phyloP scores from a whole-genome alignment of 2,888 invertebrate species.

The Aspidiotus rigidus region DNA sequence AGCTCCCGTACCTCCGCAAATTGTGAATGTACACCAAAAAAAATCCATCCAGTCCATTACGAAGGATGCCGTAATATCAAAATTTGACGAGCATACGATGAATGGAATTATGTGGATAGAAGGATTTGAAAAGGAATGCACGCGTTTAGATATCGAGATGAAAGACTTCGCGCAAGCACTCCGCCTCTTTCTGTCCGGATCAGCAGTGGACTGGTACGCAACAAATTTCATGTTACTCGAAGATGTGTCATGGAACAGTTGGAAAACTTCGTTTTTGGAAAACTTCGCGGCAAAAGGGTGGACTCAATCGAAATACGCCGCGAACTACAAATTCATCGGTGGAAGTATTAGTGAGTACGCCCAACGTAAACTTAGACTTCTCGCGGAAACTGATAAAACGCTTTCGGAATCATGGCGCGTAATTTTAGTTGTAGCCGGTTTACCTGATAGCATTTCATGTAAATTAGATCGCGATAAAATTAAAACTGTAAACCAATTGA shows the following conservation, averaged over 20 bases:
- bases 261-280: slow-evolving; percentile 1
- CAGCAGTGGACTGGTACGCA: too few species aligned
- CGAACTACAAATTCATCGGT: neutral
- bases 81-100: neutral
- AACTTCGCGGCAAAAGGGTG: too few species aligned
- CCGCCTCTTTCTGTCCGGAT: neutral
- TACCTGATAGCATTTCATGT: neutral
- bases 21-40: neutral
- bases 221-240: too few species aligned
- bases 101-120: neutral
- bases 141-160: neutral
- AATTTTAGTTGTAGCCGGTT: neutral
- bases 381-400: too few species aligned
- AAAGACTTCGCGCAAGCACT: neutral
- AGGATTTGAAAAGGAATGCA: too few species aligned
- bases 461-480: too few species aligned
- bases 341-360: too few species aligned
- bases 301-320: neutral
- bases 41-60: too few species aligned
- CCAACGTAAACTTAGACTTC: too few species aligned
- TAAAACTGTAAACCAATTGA: too few species aligned
- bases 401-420: neutral
- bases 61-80: too few species aligned
- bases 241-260: neutral
- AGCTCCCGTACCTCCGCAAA: neutral